Evolutionary conservation across 2,113 vertebrate species (phyloP).

Genomic region (Brachirus orientalis): DNA sequence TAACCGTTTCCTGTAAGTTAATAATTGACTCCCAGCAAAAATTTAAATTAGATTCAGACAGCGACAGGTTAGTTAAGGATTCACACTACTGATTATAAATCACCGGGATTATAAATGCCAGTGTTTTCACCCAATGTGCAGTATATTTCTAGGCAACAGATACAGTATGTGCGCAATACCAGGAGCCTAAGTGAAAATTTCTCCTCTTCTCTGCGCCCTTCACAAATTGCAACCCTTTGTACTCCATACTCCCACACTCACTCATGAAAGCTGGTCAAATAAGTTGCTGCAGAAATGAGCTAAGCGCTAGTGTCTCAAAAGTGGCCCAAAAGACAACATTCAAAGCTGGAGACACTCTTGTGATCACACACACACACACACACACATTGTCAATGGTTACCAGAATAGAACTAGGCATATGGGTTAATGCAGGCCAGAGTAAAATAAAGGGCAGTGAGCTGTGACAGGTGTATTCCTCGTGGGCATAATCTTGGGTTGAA

Average conservation of each 20-base stretch:
- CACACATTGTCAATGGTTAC: constrained; percentile 14
- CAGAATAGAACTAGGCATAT: constrained; percentile 30
- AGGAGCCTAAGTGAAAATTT: constrained; percentile 31
- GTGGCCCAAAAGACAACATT: constrained; percentile 28
- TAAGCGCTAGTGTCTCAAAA: constrained; percentile 12
- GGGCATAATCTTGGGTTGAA: constrained; percentile 44
- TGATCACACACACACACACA: not conserved
- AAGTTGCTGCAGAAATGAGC: constrained; percentile 32
- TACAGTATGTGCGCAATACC: no score
- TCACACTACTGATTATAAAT: constrained; percentile 16
- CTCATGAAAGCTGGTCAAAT: constrained; percentile 14
- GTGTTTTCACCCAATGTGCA: constrained; percentile 10
- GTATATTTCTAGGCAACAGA: no score
- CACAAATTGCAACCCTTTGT: constrained; percentile 38
- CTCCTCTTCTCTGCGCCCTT: constrained; percentile 49
- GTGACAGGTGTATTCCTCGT: constrained; percentile 51
- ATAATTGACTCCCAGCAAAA: not conserved
- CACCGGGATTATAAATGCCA: constrained; percentile 18
- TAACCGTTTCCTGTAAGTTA: not conserved
- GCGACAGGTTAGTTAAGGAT: no score
- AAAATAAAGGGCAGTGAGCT: constrained; percentile 52
- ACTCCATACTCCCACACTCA: constrained; percentile 30
- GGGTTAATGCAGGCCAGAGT: constrained; percentile 28
- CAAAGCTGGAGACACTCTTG: not conserved
- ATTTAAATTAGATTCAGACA: constrained; percentile 7